Conservation (phyloP, 2,113 vertebrate species). For the Neofelis nebulosa region DNA sequence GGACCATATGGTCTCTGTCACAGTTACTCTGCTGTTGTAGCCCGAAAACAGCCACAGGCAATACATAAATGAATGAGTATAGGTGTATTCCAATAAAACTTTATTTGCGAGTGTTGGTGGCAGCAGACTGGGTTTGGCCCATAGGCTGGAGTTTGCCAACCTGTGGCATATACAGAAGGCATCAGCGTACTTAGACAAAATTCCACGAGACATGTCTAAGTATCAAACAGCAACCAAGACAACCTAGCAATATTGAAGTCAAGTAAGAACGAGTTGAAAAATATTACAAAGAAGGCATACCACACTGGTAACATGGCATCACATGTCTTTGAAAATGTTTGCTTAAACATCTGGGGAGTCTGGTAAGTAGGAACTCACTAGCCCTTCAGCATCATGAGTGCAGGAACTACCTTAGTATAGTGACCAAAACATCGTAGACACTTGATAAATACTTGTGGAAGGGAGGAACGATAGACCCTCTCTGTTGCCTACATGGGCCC, state of each 20-base stretch:
- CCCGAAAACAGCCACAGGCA: background rate
- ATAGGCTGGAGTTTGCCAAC: background rate
- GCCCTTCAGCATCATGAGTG: background rate
- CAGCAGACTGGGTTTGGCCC: background rate
- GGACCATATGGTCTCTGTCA: background rate
- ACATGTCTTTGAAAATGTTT: accelerated
- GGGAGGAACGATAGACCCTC: background rate
- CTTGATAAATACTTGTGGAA: background rate
- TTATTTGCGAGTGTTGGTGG: background rate
- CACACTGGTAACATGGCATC: background rate
- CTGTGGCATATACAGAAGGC: background rate
- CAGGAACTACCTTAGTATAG: no score
- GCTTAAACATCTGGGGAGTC: background rate
- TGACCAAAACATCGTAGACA: background rate
- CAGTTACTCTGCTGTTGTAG: background rate
- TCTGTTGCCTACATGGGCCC: background rate
- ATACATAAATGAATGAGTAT: background rate
- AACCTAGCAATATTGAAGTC: background rate
- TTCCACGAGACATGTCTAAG: background rate
- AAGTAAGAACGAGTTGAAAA: background rate
- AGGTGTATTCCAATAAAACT: background rate
- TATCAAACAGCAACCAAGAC: background rate
- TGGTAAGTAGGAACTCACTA: background rate
- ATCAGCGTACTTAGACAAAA: background rate
- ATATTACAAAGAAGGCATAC: background rate